These are phyloP conservation scores for Centruroides sculpturatus DNA, from an alignment of 1,140 invertebrate species.

Conservation along the genomic window DNA sequence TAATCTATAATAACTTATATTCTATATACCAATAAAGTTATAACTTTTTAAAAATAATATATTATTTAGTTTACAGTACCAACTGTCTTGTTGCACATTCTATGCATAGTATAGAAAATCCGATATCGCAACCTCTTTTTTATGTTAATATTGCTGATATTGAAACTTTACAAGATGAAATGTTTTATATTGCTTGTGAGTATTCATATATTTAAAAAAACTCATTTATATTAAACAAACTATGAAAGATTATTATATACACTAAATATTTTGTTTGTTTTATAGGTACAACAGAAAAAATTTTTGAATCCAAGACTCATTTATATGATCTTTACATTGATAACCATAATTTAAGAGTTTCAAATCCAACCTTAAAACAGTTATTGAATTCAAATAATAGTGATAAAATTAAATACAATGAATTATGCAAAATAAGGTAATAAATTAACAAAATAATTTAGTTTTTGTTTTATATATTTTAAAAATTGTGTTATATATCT, in stretches of 20 bases:
- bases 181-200: constrained; percentile 32
- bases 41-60: no score
- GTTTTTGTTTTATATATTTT: neutral
- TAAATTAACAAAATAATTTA: neutral
- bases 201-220: constrained; percentile 1
- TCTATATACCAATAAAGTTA: no score
- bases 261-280: neutral
- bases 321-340: constrained; percentile 33
- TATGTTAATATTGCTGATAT: constrained; percentile 36
- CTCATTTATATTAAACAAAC: neutral
- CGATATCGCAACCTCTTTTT: constrained; percentile 28
- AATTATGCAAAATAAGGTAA: constrained; percentile 13
- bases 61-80: constrained; percentile 32
- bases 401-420: constrained; percentile 13
- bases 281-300: constrained; percentile 34
- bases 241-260: neutral
- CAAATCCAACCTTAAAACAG: constrained; percentile 9
- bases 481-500: neutral
- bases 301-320: constrained; percentile 32
- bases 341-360: constrained; percentile 15
- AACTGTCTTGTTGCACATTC: constrained; percentile 30
- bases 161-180: constrained; percentile 29
- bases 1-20: no score
- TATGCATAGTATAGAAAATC: constrained; percentile 22
- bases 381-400: constrained; percentile 7